A percentile compares a stretch with the other conserved stretches of the same genome.
phyloP scores from a whole-genome alignment of 2,888 invertebrate species.

The Vandiemenella viatica region DNA sequence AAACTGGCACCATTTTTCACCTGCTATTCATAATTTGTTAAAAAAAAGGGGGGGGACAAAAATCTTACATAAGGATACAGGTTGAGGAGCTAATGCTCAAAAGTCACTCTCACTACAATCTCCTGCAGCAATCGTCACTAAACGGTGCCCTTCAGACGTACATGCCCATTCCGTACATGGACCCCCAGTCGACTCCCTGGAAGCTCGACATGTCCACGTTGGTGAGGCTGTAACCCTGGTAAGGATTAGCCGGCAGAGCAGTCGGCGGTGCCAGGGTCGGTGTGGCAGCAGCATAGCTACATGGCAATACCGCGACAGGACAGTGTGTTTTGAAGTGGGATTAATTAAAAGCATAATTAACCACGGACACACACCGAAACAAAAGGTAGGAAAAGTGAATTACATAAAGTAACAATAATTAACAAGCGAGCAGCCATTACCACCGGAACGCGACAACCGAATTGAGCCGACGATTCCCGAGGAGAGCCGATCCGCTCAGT shows the following conservation, averaged over 20 bases:
- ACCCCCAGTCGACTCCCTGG: slow-evolving; percentile 82
- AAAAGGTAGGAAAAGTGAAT: too few species aligned
- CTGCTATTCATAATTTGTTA: not conserved
- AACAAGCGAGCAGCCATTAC: too few species aligned
- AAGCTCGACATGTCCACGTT: slow-evolving; percentile 86
- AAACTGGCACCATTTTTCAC: not conserved
- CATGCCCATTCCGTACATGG: slow-evolving; percentile 87
- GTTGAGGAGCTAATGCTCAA: not conserved
- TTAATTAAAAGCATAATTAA: too few species aligned
- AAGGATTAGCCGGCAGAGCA: slow-evolving; percentile 42
- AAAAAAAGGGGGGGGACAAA: slow-evolving; percentile 4
- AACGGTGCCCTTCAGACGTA: slow-evolving; percentile 50
- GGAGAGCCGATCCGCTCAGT: too few species aligned
- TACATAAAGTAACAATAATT: too few species aligned
- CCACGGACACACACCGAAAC: too few species aligned
- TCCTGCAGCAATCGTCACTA: not conserved
- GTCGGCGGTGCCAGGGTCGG: slow-evolving; percentile 42
- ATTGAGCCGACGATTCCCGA: too few species aligned
- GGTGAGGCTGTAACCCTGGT: slow-evolving; percentile 65
- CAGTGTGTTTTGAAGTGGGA: too few species aligned
- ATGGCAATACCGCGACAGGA: too few species aligned
- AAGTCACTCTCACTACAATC: not conserved
- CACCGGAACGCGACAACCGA: too few species aligned
- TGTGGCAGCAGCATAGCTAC: slow-evolving; percentile 37
- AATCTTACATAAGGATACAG: too few species aligned